phyloP scores from a whole-genome alignment of 2,113 vertebrate genomes.

The Hepsetus odoe region DNA sequence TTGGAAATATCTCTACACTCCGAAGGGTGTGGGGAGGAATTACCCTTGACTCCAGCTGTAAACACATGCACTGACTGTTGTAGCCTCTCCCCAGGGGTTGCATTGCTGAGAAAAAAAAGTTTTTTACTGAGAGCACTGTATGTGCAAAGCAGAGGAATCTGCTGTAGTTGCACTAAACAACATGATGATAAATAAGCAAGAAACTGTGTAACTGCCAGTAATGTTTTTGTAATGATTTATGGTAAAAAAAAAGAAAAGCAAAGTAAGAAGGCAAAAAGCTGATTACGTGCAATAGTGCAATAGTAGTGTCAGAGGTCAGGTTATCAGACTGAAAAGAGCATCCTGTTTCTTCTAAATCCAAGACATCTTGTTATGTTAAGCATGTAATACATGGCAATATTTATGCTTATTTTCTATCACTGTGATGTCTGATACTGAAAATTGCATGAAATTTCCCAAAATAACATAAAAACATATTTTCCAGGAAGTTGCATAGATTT shows the following conservation, averaged over 20 bases:
- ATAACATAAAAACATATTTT: no score
- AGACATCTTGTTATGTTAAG: background rate
- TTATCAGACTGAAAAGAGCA: background rate
- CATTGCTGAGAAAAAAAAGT: constrained; percentile 60
- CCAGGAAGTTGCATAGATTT: no score
- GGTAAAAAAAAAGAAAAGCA: no score
- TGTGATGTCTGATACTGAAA: no score
- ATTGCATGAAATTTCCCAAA: no score
- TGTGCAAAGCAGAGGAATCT: background rate
- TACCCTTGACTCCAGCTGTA: constrained; percentile 71
- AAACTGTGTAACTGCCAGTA: background rate
- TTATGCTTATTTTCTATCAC: no score
- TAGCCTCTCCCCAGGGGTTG: constrained; percentile 66
- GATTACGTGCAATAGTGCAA: no score
- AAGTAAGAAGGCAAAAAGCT: no score
- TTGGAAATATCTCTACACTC: constrained; percentile 70
- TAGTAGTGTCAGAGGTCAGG: background rate
- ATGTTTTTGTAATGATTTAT: background rate
- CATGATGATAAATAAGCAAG: background rate
- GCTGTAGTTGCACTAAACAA: background rate
- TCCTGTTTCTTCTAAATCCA: background rate
- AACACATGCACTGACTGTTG: constrained; percentile 72
- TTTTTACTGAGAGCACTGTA: background rate
- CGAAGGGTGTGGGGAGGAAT: constrained; percentile 69
- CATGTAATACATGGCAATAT: no score